Base-by-base conservation (phyloP, 2,888 invertebrate genomes). In the Coleophora flavipennella region DNA sequence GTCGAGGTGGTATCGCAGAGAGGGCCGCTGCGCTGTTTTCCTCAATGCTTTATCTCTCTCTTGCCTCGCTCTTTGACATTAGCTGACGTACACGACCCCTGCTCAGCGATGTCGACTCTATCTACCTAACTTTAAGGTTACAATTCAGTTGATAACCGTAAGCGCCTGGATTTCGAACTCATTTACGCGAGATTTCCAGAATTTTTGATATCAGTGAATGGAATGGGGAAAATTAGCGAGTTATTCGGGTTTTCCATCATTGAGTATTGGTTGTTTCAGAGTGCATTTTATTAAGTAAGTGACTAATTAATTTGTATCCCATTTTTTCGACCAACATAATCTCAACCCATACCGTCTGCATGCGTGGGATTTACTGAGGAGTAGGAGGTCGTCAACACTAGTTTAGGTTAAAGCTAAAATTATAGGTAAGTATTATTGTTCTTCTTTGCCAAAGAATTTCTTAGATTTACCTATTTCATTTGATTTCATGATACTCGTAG, bases 11-110 rank as follows among this genome's bases (percentile, higher is more conserved):
- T 7, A 3, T 14, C 20, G 25, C 27, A 13, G 35, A 27, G 34
- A 38, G 2, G n/a, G 29, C 29, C n/a, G 11, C 43, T 41, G 35
- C 65, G 64, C 67, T 79, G 71, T 79, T 78, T 78, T 76, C 75
- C 79, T 76, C 64, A 58, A 62, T 65, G 66, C 62, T 73, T 77
- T 77, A 78, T 78, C 76, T 78, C 68, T 67, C 64, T 62, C 61
- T 62, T 36, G 60, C 55, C 61, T 71, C 64, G 75, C 80, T 83
- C 80, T 83, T 76, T 81, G 81, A 81, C 81, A 79, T 70, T 67
- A 62, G 53, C 67, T 76, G 76, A 76, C 70, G 73, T 62, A 59
- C 48, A 55, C 67, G 65, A 65, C 63, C 61, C 54, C 59, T 46
- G 45, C 45, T 49, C 47, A 26, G 48, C 49, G 55, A 61, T 57